phyloP scores from a whole-genome alignment of 2,888 invertebrate genomes.

The Syrphus vitripennis region DNA sequence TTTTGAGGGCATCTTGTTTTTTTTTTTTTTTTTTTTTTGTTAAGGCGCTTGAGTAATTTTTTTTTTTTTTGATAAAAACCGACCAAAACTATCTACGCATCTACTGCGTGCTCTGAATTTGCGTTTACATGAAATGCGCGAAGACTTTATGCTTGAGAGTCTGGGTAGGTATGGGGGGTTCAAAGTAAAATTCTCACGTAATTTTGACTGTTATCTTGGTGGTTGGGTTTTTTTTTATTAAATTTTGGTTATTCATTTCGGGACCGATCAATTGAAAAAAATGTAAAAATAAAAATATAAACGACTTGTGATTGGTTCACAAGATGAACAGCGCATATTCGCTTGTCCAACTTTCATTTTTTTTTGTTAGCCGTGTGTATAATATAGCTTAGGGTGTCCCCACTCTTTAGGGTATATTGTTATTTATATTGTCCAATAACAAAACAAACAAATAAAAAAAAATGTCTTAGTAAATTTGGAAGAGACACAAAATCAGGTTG shows the following conservation, averaged over 20 bases:
- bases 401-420: conserved; percentile 8
- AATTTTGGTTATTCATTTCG: conserved; percentile 45
- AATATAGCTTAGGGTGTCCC: conserved; percentile 15
- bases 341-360: conserved; percentile 64
- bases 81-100: conserved; percentile 37
- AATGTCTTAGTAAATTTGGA: conserved; percentile 10
- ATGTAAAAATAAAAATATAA: conserved; percentile 45
- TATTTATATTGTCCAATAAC: conserved; percentile 65
- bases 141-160: background rate
- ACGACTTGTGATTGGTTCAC: conserved; percentile 60
- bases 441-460: conserved; percentile 48
- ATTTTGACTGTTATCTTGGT: background rate
- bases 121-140: conserved; percentile 2
- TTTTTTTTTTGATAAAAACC: conserved; percentile 49
- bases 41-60: conserved; percentile 54
- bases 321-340: background rate
- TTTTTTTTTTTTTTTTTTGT: conserved; percentile 9
- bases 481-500: conserved; percentile 5
- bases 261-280: conserved; percentile 54
- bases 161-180: background rate
- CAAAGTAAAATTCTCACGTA: conserved; percentile 55
- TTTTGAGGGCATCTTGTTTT: conserved; percentile 47
- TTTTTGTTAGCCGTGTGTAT: conserved; percentile 6
- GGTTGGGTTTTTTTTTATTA: conserved; percentile 3
- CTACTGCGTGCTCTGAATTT: conserved; percentile 6